Percentiles rank a stretch among this genome's conserved stretches.
These are phyloP conservation scores for Sula dactylatra DNA, from an alignment of 2,113 vertebrate species.

Conservation along the genomic window DNA sequence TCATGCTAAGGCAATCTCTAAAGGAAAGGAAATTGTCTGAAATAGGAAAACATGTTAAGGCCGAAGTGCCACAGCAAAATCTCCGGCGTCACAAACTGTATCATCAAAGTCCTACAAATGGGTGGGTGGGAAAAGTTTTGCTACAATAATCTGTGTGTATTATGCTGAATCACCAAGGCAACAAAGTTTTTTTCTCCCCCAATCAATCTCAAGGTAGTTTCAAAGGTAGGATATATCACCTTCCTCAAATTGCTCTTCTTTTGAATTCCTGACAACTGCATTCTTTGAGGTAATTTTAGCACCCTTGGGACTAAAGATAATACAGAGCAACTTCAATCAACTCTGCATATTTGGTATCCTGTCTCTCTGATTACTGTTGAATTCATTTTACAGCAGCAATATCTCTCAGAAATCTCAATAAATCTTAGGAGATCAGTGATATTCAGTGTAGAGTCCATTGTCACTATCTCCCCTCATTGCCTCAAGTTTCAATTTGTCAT, in stretches of 20 bases:
- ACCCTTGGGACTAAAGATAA: not conserved
- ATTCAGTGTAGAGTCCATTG: not conserved
- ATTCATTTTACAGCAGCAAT: not conserved
- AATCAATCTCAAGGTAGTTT: not conserved
- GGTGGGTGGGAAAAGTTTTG: not conserved
- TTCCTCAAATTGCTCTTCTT: not conserved
- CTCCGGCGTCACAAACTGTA: not conserved
- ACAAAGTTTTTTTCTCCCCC: not conserved
- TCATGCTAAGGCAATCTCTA: not conserved
- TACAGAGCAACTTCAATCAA: not conserved
- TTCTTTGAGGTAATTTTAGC: not conserved
- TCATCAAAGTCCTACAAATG: not conserved
- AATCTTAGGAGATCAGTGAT: not conserved
- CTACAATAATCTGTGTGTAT: not conserved
- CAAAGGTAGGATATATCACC: not conserved
- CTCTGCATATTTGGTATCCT: not conserved
- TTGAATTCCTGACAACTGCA: not conserved
- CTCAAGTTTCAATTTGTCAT: not conserved
- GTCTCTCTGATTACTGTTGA: not conserved
- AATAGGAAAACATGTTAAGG: not conserved
- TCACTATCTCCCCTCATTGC: not conserved
- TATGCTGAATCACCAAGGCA: not conserved
- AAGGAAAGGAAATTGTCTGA: not conserved
- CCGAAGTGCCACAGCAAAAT: not conserved
- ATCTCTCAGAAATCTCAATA: not conserved